phyloP scores from a whole-genome alignment of 2,797 vertebrate genomes.

The Macroramphosus scolopax region DNA sequence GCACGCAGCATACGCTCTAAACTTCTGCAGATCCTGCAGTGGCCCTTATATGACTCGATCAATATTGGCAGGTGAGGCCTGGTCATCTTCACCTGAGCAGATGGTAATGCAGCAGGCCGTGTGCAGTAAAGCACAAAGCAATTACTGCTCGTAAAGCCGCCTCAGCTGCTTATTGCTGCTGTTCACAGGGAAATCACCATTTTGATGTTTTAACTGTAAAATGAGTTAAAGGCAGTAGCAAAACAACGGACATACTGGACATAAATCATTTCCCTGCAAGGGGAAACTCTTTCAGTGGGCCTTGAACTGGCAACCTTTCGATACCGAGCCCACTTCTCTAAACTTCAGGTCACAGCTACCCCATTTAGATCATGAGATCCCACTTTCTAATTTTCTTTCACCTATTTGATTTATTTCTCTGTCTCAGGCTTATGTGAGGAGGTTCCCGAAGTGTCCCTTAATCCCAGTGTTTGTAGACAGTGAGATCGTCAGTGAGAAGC shows the following conservation, averaged over 20 bases:
- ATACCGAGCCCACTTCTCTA: too few relatives aligned
- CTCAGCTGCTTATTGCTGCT: too few relatives aligned
- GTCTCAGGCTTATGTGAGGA: conserved; percentile 86
- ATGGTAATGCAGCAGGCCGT: conserved; percentile 18
- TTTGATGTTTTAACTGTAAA: too few relatives aligned
- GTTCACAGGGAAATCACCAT: too few relatives aligned
- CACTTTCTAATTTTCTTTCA: too few relatives aligned
- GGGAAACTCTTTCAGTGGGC: too few relatives aligned
- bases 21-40: conserved; percentile 13
- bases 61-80: conserved; percentile 42
- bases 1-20: not conserved
- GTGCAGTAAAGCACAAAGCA: conserved; percentile 19
- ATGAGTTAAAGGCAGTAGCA: too few relatives aligned
- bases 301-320: too few relatives aligned
- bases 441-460: conserved; percentile 90
- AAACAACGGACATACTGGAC: too few relatives aligned
- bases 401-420: not conserved
- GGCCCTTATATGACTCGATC: conserved; percentile 13
- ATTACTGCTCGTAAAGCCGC: conserved; percentile 27
- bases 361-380: too few relatives aligned
- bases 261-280: too few relatives aligned
- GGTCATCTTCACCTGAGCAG: conserved; percentile 14
- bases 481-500: conserved; percentile 82
- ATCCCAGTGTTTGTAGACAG: conserved; percentile 96
- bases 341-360: too few relatives aligned